Conservation (phyloP, 2,888 invertebrate species). For the Euproctis similis region DNA sequence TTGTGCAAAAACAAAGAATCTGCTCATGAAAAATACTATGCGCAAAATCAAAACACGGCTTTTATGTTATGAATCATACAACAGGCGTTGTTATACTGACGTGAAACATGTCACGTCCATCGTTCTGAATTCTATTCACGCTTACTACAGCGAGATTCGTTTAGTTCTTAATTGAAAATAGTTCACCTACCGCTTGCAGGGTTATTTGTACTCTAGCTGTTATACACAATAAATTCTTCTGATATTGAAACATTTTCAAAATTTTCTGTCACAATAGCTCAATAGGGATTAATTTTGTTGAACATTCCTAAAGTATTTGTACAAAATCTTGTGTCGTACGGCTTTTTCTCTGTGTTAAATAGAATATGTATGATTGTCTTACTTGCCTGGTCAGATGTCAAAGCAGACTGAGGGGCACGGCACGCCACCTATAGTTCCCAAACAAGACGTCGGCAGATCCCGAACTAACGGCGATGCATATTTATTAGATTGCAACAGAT, state of each 20-base stretch:
- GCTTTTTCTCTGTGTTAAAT: too few relatives aligned
- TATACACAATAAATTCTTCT: too few relatives aligned
- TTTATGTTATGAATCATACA: slow-evolving; percentile 3
- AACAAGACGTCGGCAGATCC: too few relatives aligned
- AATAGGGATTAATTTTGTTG: slow-evolving; percentile 3
- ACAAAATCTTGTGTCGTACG: neutral
- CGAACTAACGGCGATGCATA: too few relatives aligned
- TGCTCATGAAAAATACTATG: too few relatives aligned
- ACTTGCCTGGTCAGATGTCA: neutral
- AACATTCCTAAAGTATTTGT: slow-evolving; percentile 1
- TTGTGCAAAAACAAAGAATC: too few relatives aligned
- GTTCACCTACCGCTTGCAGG: slow-evolving; percentile 5
- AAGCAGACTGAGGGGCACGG: too few relatives aligned
- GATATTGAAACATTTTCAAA: too few relatives aligned
- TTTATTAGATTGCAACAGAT: too few relatives aligned
- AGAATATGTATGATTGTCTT: neutral
- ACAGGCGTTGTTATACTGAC: slow-evolving; percentile 5
- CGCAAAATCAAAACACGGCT: slow-evolving; percentile 1
- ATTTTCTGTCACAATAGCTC: neutral
- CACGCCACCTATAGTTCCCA: too few relatives aligned
- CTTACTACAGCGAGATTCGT: slow-evolving; percentile 4
- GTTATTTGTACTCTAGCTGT: slow-evolving; percentile 2
- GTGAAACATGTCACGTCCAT: slow-evolving; percentile 8
- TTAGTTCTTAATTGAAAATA: slow-evolving; percentile 18
- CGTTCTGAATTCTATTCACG: slow-evolving; percentile 6